Evolutionary conservation across 1,140 invertebrate genomes (phyloP).

Genomic region (Pogonus chalceus): DNA sequence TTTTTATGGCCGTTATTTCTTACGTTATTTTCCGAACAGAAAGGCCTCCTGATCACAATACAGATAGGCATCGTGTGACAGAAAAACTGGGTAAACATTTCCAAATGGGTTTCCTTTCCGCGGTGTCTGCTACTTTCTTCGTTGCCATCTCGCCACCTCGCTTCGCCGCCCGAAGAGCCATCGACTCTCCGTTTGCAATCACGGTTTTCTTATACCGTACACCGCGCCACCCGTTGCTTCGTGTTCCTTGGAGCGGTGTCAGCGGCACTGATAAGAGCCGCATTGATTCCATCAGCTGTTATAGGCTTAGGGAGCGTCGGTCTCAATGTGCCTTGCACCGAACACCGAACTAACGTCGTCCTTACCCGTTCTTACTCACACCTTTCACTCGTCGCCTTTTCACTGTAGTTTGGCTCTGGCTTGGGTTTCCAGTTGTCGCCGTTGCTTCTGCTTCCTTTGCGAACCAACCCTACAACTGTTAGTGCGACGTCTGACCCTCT

Average conservation of each 20-base stretch:
- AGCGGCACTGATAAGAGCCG: background rate
- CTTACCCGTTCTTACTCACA: background rate
- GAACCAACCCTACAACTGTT: background rate
- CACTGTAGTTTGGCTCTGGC: background rate
- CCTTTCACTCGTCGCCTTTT: background rate
- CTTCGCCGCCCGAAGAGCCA: background rate
- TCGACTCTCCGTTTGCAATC: background rate
- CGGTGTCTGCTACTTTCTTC: background rate
- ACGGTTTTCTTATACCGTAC: no score
- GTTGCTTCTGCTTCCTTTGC: no score
- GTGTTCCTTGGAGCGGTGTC: background rate
- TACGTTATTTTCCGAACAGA: constrained; percentile 4
- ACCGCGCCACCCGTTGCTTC: no score
- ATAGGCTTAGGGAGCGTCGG: background rate
- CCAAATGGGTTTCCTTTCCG: background rate
- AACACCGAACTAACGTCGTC: background rate
- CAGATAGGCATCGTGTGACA: constrained; percentile 5
- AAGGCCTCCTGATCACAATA: constrained; percentile 3
- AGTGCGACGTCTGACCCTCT: background rate
- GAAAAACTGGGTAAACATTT: constrained; percentile 6
- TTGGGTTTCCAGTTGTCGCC: no score
- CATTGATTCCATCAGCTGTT: constrained; percentile 5
- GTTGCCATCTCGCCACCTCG: background rate
- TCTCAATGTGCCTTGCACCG: background rate
- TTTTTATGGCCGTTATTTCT: constrained; percentile 5